Percentiles rank a stretch among this genome's conserved stretches.
phyloP scores from a whole-genome alignment of 2,113 vertebrate species.

The Stomatorhinus ivindoensis region DNA sequence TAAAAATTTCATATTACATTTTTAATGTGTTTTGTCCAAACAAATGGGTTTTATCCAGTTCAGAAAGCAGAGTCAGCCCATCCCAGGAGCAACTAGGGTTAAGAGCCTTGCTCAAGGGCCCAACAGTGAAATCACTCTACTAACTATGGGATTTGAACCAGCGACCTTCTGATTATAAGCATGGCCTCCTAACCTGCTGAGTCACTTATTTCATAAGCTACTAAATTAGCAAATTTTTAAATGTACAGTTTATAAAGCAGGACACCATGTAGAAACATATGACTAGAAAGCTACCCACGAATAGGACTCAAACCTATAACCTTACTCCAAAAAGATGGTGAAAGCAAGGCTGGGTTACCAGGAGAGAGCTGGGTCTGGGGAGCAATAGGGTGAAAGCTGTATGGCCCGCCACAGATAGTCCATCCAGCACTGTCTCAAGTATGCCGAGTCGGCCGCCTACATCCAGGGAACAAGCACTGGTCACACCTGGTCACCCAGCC shows the following conservation, averaged over 20 bases:
- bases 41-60: neutral
- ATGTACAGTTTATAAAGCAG: neutral
- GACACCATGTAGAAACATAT: neutral
- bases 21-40: neutral
- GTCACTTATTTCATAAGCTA: neutral
- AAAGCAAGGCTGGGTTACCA: conserved; percentile 33
- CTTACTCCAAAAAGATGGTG: neutral
- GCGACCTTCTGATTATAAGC: neutral
- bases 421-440: conserved; percentile 55
- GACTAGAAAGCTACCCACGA: neutral
- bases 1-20: neutral
- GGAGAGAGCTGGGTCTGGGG: conserved; percentile 6
- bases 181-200: neutral
- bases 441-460: conserved; percentile 55
- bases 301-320: neutral
- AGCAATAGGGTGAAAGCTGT: conserved; percentile 30
- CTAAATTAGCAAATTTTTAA: neutral
- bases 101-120: neutral
- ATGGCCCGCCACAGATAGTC: conserved; percentile 56
- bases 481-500: neutral
- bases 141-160: neutral
- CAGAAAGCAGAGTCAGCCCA: neutral
- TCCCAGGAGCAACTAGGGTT: neutral
- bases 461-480: neutral
- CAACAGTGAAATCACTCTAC: neutral